Evolutionary conservation across 2,888 invertebrate species (phyloP), one percentile per base, ranked within the genome.

Genomic region (Didymodactylos carnosus): DNA sequence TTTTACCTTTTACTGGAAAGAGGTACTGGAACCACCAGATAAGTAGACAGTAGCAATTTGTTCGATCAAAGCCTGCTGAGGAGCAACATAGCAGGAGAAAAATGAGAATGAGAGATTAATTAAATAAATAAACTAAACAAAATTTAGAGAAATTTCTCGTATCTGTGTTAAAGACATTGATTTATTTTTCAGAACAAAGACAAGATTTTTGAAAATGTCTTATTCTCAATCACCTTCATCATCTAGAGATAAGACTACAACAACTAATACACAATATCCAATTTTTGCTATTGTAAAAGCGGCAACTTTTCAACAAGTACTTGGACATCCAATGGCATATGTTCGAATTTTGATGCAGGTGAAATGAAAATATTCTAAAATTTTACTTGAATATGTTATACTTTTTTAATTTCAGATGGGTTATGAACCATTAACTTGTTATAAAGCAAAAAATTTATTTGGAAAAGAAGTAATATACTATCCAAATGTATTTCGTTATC

Each of bases 351-450:
- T 62, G n/a, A 62, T 62, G 62, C 62, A 62, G 19, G 62, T 62
- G n/a, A 62, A 19, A 35, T 62, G 7, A 35, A 19, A n/a, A 3
- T 10, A 35, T 25, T 2, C 4, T 14, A 49, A 13, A 11, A 14
- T 23, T 10, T 23, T 49, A 49, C n/a, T 49, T n/a, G 19, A 43
- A 43, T 43, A 11, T 16, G 14, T 5, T 19, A 29, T 35, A 5
- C 0, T 29, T 27, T 62, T 16, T 35, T 5, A n/a, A 46, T 6
- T 27, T 19, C 13, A 75, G 75, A 46, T 69, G 40, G 75, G 72
- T 40, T 71, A 72, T 71, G 75, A 75, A 72, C 75, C 75, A 51
- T 51, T 75, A 23, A 72, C 75, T 46, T 46, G 69, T 25, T 69
- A 27, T 62, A 69, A 41, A 69, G 62, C 69, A 39, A 69, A 3